These are phyloP conservation scores for Drosophila subsilvestris DNA, from an alignment of 2,888 invertebrate genomes.

Conservation along the genomic window DNA sequence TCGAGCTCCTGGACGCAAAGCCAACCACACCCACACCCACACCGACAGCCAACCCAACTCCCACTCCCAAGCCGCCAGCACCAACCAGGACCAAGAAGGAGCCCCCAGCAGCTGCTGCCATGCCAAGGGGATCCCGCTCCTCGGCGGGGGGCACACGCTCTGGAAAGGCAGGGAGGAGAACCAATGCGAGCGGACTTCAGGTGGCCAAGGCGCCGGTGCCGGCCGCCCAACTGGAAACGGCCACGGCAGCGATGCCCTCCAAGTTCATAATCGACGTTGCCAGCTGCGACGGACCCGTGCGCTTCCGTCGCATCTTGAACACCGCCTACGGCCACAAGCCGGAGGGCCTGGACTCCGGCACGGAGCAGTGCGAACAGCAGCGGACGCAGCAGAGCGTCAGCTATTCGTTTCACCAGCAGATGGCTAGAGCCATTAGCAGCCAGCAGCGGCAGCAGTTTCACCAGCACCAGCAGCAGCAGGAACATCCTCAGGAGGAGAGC, in stretches of 20 bases:
- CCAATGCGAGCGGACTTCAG: conserved; percentile 24
- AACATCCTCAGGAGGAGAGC: conserved; percentile 55
- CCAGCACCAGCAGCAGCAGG: conserved; percentile 22
- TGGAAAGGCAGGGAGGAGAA: neutral
- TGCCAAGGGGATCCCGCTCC: neutral
- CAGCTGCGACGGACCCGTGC: conserved; percentile 95
- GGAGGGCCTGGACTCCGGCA: conserved; percentile 61
- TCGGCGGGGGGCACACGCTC: neutral
- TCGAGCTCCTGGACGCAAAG: conserved; percentile 55
- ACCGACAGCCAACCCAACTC: neutral
- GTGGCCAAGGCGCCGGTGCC: conserved; percentile 47
- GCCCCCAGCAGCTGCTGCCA: neutral
- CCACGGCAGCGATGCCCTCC: conserved; percentile 33
- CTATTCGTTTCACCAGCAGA: conserved; percentile 84
- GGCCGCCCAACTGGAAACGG: conserved; percentile 52
- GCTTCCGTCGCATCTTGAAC: conserved; percentile 93
- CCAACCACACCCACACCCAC: conserved; percentile 12
- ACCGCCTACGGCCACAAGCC: conserved; percentile 88
- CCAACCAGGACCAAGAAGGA: conserved; percentile 7
- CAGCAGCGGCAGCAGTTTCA: conserved; percentile 81
- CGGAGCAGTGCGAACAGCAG: conserved; percentile 52
- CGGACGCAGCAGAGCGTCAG: conserved; percentile 83
- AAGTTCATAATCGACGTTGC: conserved; percentile 93
- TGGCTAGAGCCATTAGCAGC: conserved; percentile 83
- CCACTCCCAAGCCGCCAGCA: neutral